These are phyloP conservation scores for Ophion slaviceki DNA, from an alignment of 2,888 invertebrate genomes.

Conservation along the genomic window DNA sequence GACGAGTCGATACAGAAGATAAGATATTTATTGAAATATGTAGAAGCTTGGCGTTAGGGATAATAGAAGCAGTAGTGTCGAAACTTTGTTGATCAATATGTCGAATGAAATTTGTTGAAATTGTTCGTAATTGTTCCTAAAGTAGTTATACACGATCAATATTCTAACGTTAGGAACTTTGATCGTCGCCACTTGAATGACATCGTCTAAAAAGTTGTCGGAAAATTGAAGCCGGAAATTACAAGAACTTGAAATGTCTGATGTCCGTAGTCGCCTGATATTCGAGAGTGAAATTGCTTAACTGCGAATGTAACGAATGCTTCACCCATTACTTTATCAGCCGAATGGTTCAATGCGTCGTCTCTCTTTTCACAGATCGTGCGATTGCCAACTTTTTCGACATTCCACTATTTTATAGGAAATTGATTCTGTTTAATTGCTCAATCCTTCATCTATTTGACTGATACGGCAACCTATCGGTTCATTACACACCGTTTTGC, in stretches of 20 bases:
- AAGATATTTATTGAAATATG: not conserved
- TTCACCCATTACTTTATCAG: constrained; percentile 19
- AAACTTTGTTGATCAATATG: no score
- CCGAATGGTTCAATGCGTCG: not conserved
- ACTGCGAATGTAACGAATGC: constrained; percentile 10
- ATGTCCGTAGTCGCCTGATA: not conserved
- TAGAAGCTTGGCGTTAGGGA: not conserved
- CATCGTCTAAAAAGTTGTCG: not conserved
- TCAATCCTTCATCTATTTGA: constrained; percentile 37
- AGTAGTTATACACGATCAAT: not conserved
- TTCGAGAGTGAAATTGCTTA: constrained; percentile 15
- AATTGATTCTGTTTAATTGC: constrained; percentile 55
- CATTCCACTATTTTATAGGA: constrained; percentile 16
- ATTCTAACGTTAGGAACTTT: not conserved
- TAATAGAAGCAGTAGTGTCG: no score
- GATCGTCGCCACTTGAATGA: not conserved
- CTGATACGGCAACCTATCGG: constrained; percentile 31
- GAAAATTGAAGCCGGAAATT: not conserved
- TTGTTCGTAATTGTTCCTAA: not conserved
- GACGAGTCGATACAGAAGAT: not conserved
- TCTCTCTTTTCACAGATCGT: not conserved
- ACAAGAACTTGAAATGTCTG: not conserved
- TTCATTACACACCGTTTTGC: constrained; percentile 34
- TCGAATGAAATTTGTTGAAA: no score
- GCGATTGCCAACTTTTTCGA: constrained; percentile 17